phyloP scores from a whole-genome alignment of 2,797 vertebrate species.

The Sphenodon punctatus region DNA sequence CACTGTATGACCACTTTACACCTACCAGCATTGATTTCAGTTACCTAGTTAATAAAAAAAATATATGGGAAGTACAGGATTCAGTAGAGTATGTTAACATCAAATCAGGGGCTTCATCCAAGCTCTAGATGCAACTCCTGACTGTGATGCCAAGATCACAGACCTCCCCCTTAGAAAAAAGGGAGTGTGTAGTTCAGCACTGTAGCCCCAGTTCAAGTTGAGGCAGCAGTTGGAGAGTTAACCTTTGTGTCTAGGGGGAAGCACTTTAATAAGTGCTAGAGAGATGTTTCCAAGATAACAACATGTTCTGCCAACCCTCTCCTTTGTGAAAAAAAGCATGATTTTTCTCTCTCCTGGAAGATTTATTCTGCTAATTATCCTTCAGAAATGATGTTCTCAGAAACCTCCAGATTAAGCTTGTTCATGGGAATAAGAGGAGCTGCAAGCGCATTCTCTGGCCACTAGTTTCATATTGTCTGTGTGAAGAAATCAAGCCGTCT shows the following conservation, averaged over 20 bases:
- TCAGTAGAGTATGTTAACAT: not conserved
- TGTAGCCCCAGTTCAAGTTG: not conserved
- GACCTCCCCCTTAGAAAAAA: not conserved
- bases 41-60: not conserved
- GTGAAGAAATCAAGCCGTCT: not conserved
- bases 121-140: not conserved
- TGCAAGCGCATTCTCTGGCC: not conserved
- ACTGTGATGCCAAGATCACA: not conserved
- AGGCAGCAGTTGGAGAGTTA: not conserved
- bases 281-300: not conserved
- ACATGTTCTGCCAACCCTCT: not conserved
- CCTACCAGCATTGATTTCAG: rapidly evolving
- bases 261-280: not conserved
- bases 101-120: not conserved
- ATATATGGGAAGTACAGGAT: not conserved
- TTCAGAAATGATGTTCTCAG: not conserved
- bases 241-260: too few species aligned
- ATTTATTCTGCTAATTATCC: not conserved
- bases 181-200: too few species aligned
- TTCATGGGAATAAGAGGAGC: not conserved
- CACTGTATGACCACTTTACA: not conserved
- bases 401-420: not conserved
- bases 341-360: not conserved
- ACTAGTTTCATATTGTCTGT: not conserved
- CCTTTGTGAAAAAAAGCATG: not conserved